A percentile compares a stretch with the other conserved stretches of the same genome.
Evolutionary conservation across 1,140 invertebrate species (phyloP).

Genomic region (Cepaea nemoralis): DNA sequence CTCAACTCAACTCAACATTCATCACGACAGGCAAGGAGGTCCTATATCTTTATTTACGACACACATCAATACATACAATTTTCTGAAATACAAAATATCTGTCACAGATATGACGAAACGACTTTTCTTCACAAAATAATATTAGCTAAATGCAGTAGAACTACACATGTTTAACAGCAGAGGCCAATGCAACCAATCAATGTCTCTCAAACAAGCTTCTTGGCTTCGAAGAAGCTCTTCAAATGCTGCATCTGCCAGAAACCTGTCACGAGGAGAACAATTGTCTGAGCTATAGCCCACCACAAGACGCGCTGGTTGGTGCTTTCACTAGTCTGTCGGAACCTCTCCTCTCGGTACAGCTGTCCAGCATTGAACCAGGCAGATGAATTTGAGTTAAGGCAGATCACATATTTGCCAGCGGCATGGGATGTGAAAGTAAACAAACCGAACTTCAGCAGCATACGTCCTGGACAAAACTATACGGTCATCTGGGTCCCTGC

Average conservation of each 20-base stretch:
- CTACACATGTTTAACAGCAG: too few relatives aligned
- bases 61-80: too few relatives aligned
- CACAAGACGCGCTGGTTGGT: slow-evolving; percentile 96
- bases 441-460: slow-evolving; percentile 91
- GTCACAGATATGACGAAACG: too few relatives aligned
- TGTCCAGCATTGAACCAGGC: slow-evolving; percentile 79
- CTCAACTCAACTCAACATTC: too few relatives aligned
- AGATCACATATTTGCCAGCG: slow-evolving; percentile 77
- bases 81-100: too few relatives aligned
- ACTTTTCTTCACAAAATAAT: too few relatives aligned
- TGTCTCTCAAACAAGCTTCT: slow-evolving; percentile 96
- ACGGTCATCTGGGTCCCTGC: slow-evolving; percentile 96
- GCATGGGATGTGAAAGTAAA: slow-evolving; percentile 97
- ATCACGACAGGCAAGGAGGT: too few relatives aligned
- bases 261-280: slow-evolving; percentile 86
- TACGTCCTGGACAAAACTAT: slow-evolving; percentile 90
- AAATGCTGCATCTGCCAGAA: slow-evolving; percentile 79
- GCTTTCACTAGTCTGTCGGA: slow-evolving; percentile 96
- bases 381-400: slow-evolving; percentile 29
- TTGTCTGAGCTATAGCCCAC: slow-evolving; percentile 96
- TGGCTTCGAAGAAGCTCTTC: slow-evolving; percentile 99
- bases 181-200: too few relatives aligned
- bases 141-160: too few relatives aligned
- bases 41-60: too few relatives aligned
- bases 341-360: slow-evolving; percentile 97